phyloP scores from a whole-genome alignment of 2,888 invertebrate genomes.

The Hirtodrosophila cameraria region DNA sequence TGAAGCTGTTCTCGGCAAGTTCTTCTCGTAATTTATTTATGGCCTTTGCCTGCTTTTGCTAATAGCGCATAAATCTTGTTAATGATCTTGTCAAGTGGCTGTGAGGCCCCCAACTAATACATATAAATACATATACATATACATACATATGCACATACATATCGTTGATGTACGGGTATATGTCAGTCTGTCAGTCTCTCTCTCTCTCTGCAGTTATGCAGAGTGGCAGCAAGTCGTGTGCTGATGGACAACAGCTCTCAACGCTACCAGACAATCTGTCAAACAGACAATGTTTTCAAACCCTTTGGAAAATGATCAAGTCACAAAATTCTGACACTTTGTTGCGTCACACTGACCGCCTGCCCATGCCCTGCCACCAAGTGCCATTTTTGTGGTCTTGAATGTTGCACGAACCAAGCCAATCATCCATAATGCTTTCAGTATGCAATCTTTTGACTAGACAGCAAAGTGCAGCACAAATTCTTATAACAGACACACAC shows the following conservation, averaged over 20 bases:
- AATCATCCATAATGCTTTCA: constrained; percentile 65
- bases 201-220: constrained; percentile 18
- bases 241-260: constrained; percentile 71
- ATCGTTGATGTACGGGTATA: too few relatives aligned
- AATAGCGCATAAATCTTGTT: constrained; percentile 82
- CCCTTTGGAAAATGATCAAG: constrained; percentile 49
- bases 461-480: constrained; percentile 7
- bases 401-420: constrained; percentile 59
- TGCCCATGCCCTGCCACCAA: background rate
- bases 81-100: constrained; percentile 82
- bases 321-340: constrained; percentile 47
- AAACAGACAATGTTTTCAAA: constrained; percentile 41
- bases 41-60: constrained; percentile 77
- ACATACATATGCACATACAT: background rate
- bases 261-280: constrained; percentile 70
- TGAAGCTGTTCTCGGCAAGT: constrained; percentile 23
- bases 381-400: constrained; percentile 47
- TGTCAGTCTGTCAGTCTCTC: constrained; percentile 12
- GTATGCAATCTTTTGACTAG: constrained; percentile 22
- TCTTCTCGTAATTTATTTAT: constrained; percentile 70
- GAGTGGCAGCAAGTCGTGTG: constrained; percentile 26
- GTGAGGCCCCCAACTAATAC: constrained; percentile 40
- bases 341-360: constrained; percentile 37
- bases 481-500: constrained; percentile 30
- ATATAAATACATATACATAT: background rate